phyloP scores from a whole-genome alignment of 2,113 vertebrate species.

The Pholis gunnellus region DNA sequence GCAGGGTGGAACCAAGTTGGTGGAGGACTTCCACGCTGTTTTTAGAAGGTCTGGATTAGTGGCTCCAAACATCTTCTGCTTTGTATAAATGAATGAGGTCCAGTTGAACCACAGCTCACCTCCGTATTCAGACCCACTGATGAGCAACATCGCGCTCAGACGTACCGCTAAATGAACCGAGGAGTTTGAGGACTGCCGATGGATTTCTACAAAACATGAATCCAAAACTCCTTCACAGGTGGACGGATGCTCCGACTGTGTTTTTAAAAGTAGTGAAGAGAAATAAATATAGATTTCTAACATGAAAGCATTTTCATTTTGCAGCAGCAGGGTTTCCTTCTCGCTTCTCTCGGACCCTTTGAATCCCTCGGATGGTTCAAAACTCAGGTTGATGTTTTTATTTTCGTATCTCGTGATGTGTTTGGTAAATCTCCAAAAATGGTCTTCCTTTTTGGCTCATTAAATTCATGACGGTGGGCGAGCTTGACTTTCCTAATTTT shows the following conservation, averaged over 20 bases:
- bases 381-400: background rate
- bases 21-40: background rate
- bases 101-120: conserved; percentile 14
- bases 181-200: background rate
- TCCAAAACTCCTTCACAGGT: background rate
- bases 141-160: conserved; percentile 1
- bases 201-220: background rate
- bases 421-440: conserved; percentile 26
- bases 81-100: background rate
- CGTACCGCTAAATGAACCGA: background rate
- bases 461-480: conserved; percentile 13
- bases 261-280: conserved; percentile 14
- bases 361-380: background rate
- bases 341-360: background rate
- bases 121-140: background rate
- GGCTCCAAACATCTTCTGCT: background rate
- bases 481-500: conserved; percentile 23
- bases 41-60: background rate
- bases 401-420: background rate
- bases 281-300: background rate
- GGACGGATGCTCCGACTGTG: background rate
- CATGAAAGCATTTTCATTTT: conserved; percentile 7
- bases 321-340: background rate
- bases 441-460: conserved; percentile 9
- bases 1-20: no score